These are phyloP conservation scores for Botia almorhae DNA, from an alignment of 2,797 vertebrate genomes.

Conservation along the genomic window DNA sequence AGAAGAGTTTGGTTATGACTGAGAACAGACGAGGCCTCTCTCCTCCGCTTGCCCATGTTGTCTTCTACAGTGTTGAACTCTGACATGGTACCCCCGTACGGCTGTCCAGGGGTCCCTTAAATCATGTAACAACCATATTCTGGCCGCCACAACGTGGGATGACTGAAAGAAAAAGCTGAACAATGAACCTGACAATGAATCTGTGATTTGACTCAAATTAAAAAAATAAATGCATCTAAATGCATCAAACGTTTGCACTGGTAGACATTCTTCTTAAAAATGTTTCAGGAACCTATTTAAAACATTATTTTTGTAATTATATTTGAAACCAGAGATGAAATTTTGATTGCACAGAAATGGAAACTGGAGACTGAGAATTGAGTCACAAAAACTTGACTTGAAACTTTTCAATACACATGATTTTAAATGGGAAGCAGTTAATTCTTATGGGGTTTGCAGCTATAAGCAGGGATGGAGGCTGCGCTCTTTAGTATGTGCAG, in stretches of 20 bases:
- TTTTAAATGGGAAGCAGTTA: not conserved
- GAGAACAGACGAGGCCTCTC: conserved; percentile 88
- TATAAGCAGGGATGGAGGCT: conserved; percentile 24
- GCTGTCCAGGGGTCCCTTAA: conserved; percentile 95
- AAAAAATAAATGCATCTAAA: not conserved
- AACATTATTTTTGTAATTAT: too few relatives aligned
- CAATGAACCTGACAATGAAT: not conserved
- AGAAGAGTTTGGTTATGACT: conserved; percentile 86
- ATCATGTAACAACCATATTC: conserved; percentile 99
- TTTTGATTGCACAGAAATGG: too few relatives aligned
- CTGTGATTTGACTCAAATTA: not conserved
- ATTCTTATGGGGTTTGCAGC: conserved; percentile 46
- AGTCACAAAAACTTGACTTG: too few relatives aligned
- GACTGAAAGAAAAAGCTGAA: conserved; percentile 73
- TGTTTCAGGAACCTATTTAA: too few relatives aligned
- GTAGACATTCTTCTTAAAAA: too few relatives aligned
- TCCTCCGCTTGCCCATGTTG: conserved; percentile 94
- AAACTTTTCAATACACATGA: too few relatives aligned
- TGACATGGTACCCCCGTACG: conserved; percentile 96
- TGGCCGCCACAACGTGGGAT: conserved; percentile 97
- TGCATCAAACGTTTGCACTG: too few relatives aligned
- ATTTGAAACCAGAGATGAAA: too few relatives aligned
- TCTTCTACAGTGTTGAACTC: conserved; percentile 98
- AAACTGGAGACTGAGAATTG: too few relatives aligned
- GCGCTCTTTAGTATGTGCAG: conserved; percentile 66